Evolutionary conservation across 1,140 invertebrate species (phyloP).

Genomic region (Scylla paramamosain): DNA sequence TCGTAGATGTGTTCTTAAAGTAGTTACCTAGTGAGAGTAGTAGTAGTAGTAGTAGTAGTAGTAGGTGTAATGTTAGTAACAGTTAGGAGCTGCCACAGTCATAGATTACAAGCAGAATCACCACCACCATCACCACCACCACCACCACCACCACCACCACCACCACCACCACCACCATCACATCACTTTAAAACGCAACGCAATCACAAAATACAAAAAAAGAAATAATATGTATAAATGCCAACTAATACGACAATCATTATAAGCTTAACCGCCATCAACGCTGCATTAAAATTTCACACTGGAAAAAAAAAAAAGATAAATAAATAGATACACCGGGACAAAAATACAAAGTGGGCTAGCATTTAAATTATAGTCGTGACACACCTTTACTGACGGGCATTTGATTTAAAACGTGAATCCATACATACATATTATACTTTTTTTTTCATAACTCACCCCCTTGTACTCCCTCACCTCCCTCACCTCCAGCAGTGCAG

Average conservation of each 20-base stretch:
- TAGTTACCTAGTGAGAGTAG: too few species aligned
- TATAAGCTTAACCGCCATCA: neutral
- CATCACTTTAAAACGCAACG: neutral
- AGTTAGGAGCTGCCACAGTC: too few species aligned
- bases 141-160: too few species aligned
- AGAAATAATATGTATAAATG: neutral
- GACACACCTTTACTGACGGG: neutral
- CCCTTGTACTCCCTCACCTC: neutral
- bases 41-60: too few species aligned
- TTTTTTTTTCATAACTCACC: neutral
- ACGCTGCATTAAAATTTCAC: neutral
- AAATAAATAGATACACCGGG: neutral
- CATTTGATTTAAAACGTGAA: neutral
- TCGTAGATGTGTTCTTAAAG: too few species aligned
- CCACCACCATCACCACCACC: too few species aligned
- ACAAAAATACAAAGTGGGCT: neutral
- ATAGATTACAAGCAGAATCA: too few species aligned
- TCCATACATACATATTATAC: neutral
- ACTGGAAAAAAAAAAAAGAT: neutral
- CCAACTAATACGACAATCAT: neutral
- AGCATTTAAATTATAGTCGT: neutral
- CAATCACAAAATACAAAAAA: neutral
- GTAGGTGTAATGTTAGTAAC: too few species aligned
- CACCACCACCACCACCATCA: too few species aligned
- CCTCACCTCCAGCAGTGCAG: neutral